Conservation (phyloP, 2,888 invertebrate genomes). For the Scaptodrosophila latifasciaeformis region DNA sequence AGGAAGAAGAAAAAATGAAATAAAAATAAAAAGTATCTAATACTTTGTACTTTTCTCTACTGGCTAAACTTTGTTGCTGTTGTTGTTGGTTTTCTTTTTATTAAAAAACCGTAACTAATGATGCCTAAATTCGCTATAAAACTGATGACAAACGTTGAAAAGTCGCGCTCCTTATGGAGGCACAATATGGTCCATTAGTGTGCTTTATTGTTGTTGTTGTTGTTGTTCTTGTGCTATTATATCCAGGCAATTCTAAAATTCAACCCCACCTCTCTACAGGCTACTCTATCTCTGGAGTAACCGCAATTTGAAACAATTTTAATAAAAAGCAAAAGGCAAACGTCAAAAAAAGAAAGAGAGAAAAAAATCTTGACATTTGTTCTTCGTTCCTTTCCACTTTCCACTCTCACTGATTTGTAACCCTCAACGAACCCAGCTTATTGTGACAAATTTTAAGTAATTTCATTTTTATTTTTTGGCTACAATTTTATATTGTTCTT, state of each 20-base stretch:
- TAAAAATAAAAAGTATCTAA: conserved; percentile 17
- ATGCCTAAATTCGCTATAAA: conserved; percentile 69
- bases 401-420: no score
- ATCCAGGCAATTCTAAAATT: conserved; percentile 5
- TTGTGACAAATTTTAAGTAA: conserved; percentile 70
- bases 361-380: conserved; percentile 2
- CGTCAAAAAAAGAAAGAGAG: neutral
- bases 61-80: conserved; percentile 32
- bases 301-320: conserved; percentile 68
- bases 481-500: conserved; percentile 51
- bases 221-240: conserved; percentile 52
- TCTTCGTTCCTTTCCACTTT: no score
- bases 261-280: neutral
- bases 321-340: conserved; percentile 47
- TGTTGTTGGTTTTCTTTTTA: conserved; percentile 59
- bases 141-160: conserved; percentile 39
- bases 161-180: conserved; percentile 30
- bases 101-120: conserved; percentile 69
- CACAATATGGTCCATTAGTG: conserved; percentile 70
- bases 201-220: conserved; percentile 24
- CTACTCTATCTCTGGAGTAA: conserved; percentile 15
- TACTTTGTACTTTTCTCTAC: conserved; percentile 11
- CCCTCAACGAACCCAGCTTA: no score
- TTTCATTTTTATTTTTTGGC: conserved; percentile 62
- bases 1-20: conserved; percentile 9